Evolutionary conservation across 1,140 invertebrate genomes (phyloP).

Genomic region (Papilio glaucus): DNA sequence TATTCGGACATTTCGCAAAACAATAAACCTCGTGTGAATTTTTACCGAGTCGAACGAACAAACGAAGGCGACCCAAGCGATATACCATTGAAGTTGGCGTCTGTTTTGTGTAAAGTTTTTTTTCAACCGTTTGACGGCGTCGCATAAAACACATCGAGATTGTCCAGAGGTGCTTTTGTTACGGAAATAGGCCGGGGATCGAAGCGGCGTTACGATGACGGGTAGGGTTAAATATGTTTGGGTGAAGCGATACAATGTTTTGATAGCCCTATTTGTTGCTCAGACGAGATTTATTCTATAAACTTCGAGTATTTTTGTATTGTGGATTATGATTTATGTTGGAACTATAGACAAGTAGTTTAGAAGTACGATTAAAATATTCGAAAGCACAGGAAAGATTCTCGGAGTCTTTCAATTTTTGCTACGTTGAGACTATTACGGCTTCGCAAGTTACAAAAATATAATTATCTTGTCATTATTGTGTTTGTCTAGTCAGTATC

Average conservation of each 20-base stretch:
- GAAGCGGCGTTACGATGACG: constrained; percentile 20
- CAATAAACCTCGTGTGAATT: constrained; percentile 8
- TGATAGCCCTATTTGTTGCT: background rate
- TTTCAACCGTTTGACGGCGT: constrained; percentile 41
- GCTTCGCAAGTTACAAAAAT: too few relatives aligned
- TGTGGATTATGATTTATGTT: background rate
- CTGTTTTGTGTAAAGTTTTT: constrained; percentile 45
- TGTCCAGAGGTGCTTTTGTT: constrained; percentile 51
- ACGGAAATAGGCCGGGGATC: constrained; percentile 43
- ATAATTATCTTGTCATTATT: too few relatives aligned
- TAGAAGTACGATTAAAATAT: background rate
- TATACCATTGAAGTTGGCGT: constrained; percentile 29
- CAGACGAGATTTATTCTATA: background rate
- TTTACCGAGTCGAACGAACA: constrained; percentile 14
- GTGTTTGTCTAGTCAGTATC: too few relatives aligned
- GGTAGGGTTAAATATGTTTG: constrained; percentile 29
- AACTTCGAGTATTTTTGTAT: background rate
- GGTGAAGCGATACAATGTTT: background rate
- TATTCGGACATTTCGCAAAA: constrained; percentile 25
- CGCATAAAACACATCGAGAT: constrained; percentile 49
- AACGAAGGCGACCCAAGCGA: constrained; percentile 25
- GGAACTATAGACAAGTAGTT: background rate
- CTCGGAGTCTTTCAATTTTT: too few relatives aligned
- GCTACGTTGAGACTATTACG: too few relatives aligned
- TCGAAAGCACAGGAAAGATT: too few relatives aligned